Conservation (phyloP, 2,113 vertebrate species). For the Sinocyclocheilus grahami region DNA sequence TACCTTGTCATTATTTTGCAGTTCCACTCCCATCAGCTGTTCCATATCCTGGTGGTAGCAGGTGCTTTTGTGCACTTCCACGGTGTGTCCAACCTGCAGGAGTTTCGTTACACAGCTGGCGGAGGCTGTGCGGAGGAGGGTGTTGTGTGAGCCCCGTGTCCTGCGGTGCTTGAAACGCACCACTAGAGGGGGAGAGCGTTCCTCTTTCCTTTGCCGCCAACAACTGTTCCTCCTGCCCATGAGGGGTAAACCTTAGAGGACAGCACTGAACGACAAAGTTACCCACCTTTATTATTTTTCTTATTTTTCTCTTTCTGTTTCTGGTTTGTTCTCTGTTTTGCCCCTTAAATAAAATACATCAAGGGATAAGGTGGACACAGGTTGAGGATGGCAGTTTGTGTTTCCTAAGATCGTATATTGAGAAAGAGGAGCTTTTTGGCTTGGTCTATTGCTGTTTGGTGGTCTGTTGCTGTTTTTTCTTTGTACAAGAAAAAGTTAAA, state of each 20-base stretch:
- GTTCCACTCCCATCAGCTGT: constrained; percentile 99
- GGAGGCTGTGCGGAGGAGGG: constrained; percentile 87
- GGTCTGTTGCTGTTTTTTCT: constrained; percentile 21
- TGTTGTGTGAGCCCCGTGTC: constrained; percentile 74
- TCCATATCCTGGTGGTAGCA: constrained; percentile 96
- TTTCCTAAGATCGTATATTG: constrained; percentile 47
- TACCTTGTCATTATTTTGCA: constrained; percentile 54
- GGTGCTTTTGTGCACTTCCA: constrained; percentile 98
- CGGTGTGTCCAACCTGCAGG: constrained; percentile 96
- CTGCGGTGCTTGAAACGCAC: constrained; percentile 21
- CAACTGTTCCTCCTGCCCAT: constrained; percentile 32
- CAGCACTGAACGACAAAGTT: constrained; percentile 53
- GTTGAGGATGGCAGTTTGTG: constrained; percentile 22
- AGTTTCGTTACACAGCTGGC: constrained; percentile 91
- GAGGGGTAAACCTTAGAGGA: constrained; percentile 53
- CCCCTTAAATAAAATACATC: constrained; percentile 31
- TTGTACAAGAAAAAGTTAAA: constrained; percentile 9
- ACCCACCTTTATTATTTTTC: constrained; percentile 9
- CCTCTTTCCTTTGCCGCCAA: constrained; percentile 50
- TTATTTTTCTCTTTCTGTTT: constrained; percentile 6
- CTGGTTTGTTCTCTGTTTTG: constrained; percentile 31
- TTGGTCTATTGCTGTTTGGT: constrained; percentile 41
- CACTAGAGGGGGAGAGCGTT: constrained; percentile 24
- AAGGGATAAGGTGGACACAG: constrained; percentile 40
- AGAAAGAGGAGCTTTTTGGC: constrained; percentile 49